Evolutionary conservation across 1,140 invertebrate species (phyloP).

Genomic region (Drosophila aff.): DNA sequence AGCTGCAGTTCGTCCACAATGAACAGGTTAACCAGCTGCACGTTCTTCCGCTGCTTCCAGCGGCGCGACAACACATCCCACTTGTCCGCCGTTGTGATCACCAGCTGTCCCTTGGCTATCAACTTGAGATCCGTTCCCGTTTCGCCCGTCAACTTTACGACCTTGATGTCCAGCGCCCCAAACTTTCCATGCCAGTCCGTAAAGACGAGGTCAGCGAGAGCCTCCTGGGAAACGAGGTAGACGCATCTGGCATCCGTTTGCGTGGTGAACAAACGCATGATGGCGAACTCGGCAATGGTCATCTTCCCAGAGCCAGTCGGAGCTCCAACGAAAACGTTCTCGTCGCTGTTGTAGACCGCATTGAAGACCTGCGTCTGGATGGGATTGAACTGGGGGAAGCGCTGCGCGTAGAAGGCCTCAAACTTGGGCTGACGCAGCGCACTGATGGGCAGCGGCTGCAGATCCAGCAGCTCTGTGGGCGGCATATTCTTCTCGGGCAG

Average conservation of each 20-base stretch:
- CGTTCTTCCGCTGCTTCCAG: slow-evolving; percentile 99
- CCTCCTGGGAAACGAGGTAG: slow-evolving; percentile 96
- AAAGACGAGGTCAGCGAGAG: slow-evolving; percentile 96
- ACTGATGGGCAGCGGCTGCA: slow-evolving; percentile 97
- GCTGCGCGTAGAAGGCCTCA: slow-evolving; percentile 93
- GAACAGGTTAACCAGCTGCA: slow-evolving; percentile 98
- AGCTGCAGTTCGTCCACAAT: slow-evolving; percentile 99
- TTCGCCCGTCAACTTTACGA: slow-evolving; percentile 98
- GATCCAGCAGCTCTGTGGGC: slow-evolving; percentile 98
- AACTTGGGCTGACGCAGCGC: slow-evolving; percentile 93
- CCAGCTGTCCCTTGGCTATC: slow-evolving; percentile 95
- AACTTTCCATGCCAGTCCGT: slow-evolving; percentile 97
- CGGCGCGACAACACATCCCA: slow-evolving; percentile 99
- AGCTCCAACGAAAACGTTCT: slow-evolving; percentile 99
- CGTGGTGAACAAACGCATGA: slow-evolving; percentile 94
- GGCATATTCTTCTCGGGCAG: slow-evolving; percentile 99
- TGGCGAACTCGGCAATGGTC: slow-evolving; percentile 98
- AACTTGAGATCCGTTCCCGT: slow-evolving; percentile 98
- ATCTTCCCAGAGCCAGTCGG: slow-evolving; percentile 99
- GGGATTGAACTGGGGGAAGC: slow-evolving; percentile 98
- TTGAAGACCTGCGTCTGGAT: slow-evolving; percentile 99
- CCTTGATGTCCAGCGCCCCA: slow-evolving; percentile 87
- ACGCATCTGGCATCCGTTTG: slow-evolving; percentile 92
- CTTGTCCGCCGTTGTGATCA: slow-evolving; percentile 98
- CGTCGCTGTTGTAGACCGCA: slow-evolving; percentile 98